Conservation (phyloP, 2,888 invertebrate species). For the Campopleginae sp. region DNA sequence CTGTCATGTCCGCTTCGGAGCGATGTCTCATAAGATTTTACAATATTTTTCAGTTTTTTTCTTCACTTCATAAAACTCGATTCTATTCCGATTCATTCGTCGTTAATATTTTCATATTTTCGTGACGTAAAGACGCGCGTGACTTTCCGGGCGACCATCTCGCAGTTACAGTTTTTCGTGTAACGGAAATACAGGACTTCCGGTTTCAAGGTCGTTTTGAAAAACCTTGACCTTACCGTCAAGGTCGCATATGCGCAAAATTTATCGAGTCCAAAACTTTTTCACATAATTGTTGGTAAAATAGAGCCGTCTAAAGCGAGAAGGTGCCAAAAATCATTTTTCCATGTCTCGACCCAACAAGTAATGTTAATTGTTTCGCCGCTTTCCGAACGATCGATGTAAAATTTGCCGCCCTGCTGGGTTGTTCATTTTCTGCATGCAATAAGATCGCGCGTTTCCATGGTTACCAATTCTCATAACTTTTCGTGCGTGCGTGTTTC, state of each 20-base stretch:
- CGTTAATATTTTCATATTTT: no score
- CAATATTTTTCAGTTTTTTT: background rate
- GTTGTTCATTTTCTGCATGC: background rate
- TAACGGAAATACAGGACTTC: background rate
- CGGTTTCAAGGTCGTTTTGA: background rate
- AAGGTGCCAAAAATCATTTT: background rate
- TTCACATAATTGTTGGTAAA: background rate
- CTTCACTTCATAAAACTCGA: no score
- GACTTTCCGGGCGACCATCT: background rate
- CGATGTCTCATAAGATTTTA: background rate
- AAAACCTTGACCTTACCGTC: constrained; percentile 12
- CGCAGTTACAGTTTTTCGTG: no score
- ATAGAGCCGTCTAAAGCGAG: background rate
- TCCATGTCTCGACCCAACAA: background rate
- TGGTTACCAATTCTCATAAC: constrained; percentile 7
- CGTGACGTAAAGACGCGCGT: no score
- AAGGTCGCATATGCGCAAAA: background rate
- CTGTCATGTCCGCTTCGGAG: background rate
- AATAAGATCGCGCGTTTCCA: background rate
- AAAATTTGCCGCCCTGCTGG: background rate
- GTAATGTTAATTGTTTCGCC: background rate
- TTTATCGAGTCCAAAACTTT: background rate
- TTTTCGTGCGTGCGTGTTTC: background rate
- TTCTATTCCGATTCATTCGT: no score
- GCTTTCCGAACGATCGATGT: background rate